phyloP scores from a whole-genome alignment of 2,888 invertebrate genomes.

The Acheta domesticus region DNA sequence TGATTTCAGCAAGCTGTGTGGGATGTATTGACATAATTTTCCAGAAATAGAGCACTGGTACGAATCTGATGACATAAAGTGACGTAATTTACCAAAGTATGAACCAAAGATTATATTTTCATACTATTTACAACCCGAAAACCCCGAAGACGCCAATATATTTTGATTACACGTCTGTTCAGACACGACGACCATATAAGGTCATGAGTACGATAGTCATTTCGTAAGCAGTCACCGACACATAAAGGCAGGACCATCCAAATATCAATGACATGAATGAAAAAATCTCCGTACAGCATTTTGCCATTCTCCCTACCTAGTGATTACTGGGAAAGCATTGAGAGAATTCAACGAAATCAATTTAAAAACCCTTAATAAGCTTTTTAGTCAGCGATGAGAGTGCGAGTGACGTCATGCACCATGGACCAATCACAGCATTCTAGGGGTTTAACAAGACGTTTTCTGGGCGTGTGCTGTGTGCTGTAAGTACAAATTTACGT shows the following conservation, averaged over 20 bases:
- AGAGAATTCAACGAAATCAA: not conserved
- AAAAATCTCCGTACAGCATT: too few relatives aligned
- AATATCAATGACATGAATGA: not conserved
- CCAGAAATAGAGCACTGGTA: constrained; percentile 5
- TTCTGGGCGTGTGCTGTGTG: constrained; percentile 18
- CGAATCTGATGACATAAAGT: constrained; percentile 5
- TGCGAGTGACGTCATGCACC: not conserved
- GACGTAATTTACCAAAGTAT: not conserved
- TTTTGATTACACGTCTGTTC: not conserved
- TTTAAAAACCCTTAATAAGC: not conserved
- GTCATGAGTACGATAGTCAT: constrained; percentile 10
- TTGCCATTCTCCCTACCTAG: too few relatives aligned
- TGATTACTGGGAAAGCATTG: too few relatives aligned
- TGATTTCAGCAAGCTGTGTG: constrained; percentile 4
- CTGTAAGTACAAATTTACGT: not conserved
- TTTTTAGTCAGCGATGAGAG: constrained; percentile 1
- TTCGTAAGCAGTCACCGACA: not conserved
- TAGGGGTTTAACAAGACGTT: constrained; percentile 10
- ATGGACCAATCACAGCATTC: constrained; percentile 18
- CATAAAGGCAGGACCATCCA: not conserved
- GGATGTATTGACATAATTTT: not conserved
- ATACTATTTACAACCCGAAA: not conserved
- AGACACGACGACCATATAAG: constrained; percentile 6
- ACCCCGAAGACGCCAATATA: not conserved
- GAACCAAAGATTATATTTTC: not conserved